Conservation (phyloP, 2,888 invertebrate species). For the Polydrusus tereticollis region DNA sequence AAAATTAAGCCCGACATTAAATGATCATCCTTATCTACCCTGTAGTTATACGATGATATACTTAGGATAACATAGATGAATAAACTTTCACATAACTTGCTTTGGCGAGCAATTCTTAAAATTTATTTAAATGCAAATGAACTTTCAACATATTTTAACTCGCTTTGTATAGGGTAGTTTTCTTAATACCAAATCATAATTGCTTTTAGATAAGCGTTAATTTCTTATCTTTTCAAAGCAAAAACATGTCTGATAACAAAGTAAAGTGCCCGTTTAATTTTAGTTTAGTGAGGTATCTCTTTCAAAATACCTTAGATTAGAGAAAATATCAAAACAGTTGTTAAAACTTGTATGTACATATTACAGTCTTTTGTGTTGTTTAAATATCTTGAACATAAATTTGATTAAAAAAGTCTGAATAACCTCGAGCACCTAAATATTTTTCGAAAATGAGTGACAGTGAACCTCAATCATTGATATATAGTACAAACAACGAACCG, state of each 20-base stretch:
- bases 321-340: background rate
- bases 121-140: background rate
- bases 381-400: too few relatives aligned
- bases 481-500: conserved; percentile 13
- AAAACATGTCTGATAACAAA: background rate
- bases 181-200: background rate
- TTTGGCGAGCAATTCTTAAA: too few relatives aligned
- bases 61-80: too few relatives aligned
- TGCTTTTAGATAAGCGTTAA: background rate
- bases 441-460: conserved; percentile 18
- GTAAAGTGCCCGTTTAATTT: background rate
- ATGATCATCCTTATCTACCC: too few relatives aligned
- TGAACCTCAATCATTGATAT: background rate
- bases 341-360: too few relatives aligned
- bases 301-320: background rate
- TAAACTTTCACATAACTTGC: too few relatives aligned
- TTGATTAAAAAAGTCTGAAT: too few relatives aligned
- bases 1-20: background rate
- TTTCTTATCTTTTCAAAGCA: background rate
- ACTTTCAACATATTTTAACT: background rate
- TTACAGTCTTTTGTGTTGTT: too few relatives aligned
- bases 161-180: background rate
- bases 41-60: too few relatives aligned
- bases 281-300: background rate
- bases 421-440: background rate